Percentiles rank a stretch among this genome's conserved stretches.
Evolutionary conservation across 1,140 invertebrate genomes (phyloP).

Genomic region (Hypsibius dujardini): DNA sequence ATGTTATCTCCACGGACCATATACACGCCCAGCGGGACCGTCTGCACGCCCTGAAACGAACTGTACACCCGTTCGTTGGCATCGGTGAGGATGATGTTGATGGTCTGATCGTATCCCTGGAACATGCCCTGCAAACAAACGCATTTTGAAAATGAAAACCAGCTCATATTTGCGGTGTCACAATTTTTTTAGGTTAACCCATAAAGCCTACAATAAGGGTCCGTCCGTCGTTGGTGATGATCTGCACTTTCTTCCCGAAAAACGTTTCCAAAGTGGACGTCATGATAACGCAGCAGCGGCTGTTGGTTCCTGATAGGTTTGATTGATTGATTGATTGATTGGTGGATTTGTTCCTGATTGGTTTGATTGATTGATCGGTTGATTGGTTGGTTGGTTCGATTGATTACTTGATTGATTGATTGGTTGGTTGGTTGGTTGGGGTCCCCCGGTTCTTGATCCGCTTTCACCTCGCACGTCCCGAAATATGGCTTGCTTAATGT

Average conservation of each 20-base stretch:
- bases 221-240: slow-evolving; percentile 15
- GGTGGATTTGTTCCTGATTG: too few species aligned
- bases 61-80: slow-evolving; percentile 93
- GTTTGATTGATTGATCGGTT: too few species aligned
- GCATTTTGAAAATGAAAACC: not conserved
- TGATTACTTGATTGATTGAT: too few species aligned
- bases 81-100: slow-evolving; percentile 91
- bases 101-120: slow-evolving; percentile 91
- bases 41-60: slow-evolving; percentile 70
- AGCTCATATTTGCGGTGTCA: not conserved
- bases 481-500: too few species aligned
- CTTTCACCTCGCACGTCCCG: too few species aligned
- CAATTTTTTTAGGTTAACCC: not conserved
- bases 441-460: too few species aligned
- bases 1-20: slow-evolving; percentile 96
- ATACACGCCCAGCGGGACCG: slow-evolving; percentile 85
- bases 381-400: too few species aligned
- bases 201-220: not conserved
- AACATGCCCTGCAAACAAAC: slow-evolving; percentile 51
- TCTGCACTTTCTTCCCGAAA: not conserved
- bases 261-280: slow-evolving; percentile 3
- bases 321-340: too few species aligned
- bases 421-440: too few species aligned
- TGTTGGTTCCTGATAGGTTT: too few species aligned
- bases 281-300: not conserved